Evolutionary conservation across 2,113 vertebrate species (phyloP).

Genomic region (Larimichthys polyactis): DNA sequence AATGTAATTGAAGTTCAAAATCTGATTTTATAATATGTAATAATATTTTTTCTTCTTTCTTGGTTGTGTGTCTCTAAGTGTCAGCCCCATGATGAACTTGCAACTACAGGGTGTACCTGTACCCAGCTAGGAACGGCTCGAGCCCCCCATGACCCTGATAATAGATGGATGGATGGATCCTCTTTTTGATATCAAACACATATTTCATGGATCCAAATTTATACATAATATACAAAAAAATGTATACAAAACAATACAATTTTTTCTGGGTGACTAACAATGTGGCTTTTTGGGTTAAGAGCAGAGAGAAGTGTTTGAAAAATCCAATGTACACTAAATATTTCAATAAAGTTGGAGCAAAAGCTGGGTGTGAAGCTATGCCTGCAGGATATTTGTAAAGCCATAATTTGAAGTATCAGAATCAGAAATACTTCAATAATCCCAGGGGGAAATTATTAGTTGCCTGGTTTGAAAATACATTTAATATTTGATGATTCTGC

Average conservation of each 20-base stretch:
- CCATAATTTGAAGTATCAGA: not conserved
- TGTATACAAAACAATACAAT: not conserved
- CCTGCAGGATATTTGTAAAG: slow-evolving; percentile 4
- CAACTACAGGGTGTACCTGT: too few relatives aligned
- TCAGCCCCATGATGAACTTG: too few relatives aligned
- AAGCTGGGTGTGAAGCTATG: not conserved
- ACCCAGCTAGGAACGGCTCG: too few relatives aligned
- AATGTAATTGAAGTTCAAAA: not conserved
- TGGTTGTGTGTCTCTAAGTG: too few relatives aligned
- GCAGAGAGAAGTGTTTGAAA: not conserved
- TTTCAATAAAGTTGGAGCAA: not conserved
- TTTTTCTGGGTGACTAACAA: not conserved
- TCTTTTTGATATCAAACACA: not conserved
- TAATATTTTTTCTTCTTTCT: not conserved
- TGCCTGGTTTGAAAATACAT: not conserved
- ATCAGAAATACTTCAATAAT: too few relatives aligned
- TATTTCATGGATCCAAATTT: not conserved
- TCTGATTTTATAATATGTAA: not conserved
- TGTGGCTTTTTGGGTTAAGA: not conserved
- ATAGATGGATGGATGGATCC: not conserved
- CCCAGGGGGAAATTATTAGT: too few relatives aligned
- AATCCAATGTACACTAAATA: not conserved
- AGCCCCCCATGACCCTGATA: too few relatives aligned
- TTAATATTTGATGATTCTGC: not conserved
- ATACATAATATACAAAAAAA: not conserved